A percentile compares a stretch with the other conserved stretches of the same genome.
Conservation (phyloP, 1,140 invertebrate species). For the Orchestia grillus region DNA sequence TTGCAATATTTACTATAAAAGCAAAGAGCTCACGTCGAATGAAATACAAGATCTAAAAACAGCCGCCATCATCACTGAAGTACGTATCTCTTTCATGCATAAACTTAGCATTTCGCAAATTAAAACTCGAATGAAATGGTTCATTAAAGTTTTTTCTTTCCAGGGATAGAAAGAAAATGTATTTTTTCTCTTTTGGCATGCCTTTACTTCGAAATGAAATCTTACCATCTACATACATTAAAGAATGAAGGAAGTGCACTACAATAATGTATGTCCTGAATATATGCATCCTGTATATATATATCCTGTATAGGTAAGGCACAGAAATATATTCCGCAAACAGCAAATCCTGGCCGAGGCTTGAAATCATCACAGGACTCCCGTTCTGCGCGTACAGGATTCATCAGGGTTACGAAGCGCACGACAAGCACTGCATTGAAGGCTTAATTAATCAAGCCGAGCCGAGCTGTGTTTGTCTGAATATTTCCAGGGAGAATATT, state of each 20-base stretch:
- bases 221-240: neutral
- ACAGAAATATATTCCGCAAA: neutral
- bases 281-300: too few relatives aligned
- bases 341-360: neutral
- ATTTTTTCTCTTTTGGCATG: neutral
- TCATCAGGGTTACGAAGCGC: neutral
- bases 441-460: constrained; percentile 23
- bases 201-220: neutral
- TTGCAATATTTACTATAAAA: too few relatives aligned
- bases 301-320: neutral
- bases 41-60: too few relatives aligned
- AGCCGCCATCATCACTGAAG: too few relatives aligned
- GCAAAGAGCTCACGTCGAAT: too few relatives aligned
- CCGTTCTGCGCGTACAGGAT: neutral
- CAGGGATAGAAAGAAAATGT: too few relatives aligned
- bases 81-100: too few relatives aligned
- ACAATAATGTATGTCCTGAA: too few relatives aligned
- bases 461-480: neutral
- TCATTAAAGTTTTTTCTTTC: too few relatives aligned
- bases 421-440: constrained; percentile 34
- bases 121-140: too few relatives aligned
- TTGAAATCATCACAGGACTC: neutral
- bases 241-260: neutral
- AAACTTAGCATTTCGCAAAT: too few relatives aligned
- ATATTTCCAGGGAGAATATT: constrained; percentile 6